Base-by-base conservation (phyloP, 2,113 vertebrate species). In the Heterocephalus glaber region DNA sequence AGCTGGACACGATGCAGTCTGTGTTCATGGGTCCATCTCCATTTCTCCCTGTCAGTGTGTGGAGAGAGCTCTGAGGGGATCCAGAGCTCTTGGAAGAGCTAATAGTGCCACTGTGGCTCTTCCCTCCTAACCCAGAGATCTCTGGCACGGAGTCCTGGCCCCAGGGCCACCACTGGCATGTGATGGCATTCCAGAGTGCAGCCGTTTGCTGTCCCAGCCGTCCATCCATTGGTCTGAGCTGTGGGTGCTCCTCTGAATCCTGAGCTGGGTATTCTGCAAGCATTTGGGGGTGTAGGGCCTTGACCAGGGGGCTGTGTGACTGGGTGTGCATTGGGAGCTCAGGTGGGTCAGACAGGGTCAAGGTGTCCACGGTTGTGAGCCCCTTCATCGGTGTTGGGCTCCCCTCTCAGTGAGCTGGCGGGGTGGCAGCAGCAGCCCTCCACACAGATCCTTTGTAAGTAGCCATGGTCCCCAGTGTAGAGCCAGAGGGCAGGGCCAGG, bases 341-440 rank as follows among this genome's bases (percentile, higher is more conserved):
- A 92, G 94, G 95, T 2, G 94, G 63, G 85, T 30, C 49, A 80
- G 68, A 80, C 26, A 77, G 90, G 94, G 61, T 96, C 95, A 44
- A 56, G 56, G 10, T 82, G 28, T 44, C 44, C 17, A 1, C 47
- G 17, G 60, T 65, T 79, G 85, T 58, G 4, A 56, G 17, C 14
- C 4, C 52, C 61, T 65, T 66, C 12, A 3, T 54, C 63, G 33
- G 70, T 44, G 44, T 49, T 12, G 19, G 58, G 24, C 44, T 7
- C 61, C 11, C 66, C 38, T n/a, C 22, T 35, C 1, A 0, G 2
- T 3, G 9, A 7, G 52, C 16, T 11, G 24, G 74, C 13, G 6
- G 41, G 41, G 41, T 14, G 26, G 77, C 35, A 0, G 68, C 63
- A 2, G 26, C 17, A 6, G 80, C 60, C 60, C 56, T 33, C 8